Base-by-base conservation (phyloP, 2,888 invertebrate species). In the Anticlea derivata region DNA sequence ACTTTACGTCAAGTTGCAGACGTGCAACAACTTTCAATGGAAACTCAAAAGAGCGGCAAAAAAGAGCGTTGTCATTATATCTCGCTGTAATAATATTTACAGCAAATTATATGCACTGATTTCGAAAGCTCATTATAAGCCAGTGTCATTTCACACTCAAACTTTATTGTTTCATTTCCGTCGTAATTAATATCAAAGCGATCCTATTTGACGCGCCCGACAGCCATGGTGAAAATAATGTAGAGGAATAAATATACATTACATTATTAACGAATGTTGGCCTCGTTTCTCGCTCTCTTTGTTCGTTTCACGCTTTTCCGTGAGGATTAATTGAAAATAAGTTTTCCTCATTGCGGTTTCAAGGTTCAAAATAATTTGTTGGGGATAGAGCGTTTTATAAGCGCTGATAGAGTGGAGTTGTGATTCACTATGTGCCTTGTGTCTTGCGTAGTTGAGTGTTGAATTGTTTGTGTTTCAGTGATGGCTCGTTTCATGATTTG, bases 201-300 rank as follows among this genome's bases (percentile, higher is more conserved):
- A 74, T 70, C 63, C 70, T 72, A 80, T 78, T 81, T 78, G 71
- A 76, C 75, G 73, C 75, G 76, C 70, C 78, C 78, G 76, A 79
- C 78, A 77, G 78, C 71, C 69, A 76, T 73, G 69, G 69, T 74
- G 68, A 78, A 57, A 87, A 81, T 87, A 87, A 87, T 81, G 83
- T 85, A 83, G 78, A 84, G 77, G 83, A 88, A 87, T 87, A 87
- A 87, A 89, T 87, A 88, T 86, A 87, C 85, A 87, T 88, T 89
- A 88, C 87, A 87, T 88, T 88, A 89, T 90, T 89, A 90, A 88
- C 89, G 85, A 89, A 89, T 87, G 88, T 86, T 89, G 88, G 86
- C 88, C 89, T 78, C 86, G 78, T 88, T 90, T 86, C 85, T 78
- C 82, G 83, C 82, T 89, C 89, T 89, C 90, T 90, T 90, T 90